phyloP scores from a whole-genome alignment of 2,113 vertebrate genomes.

The Xiphorhynchus elegans region DNA sequence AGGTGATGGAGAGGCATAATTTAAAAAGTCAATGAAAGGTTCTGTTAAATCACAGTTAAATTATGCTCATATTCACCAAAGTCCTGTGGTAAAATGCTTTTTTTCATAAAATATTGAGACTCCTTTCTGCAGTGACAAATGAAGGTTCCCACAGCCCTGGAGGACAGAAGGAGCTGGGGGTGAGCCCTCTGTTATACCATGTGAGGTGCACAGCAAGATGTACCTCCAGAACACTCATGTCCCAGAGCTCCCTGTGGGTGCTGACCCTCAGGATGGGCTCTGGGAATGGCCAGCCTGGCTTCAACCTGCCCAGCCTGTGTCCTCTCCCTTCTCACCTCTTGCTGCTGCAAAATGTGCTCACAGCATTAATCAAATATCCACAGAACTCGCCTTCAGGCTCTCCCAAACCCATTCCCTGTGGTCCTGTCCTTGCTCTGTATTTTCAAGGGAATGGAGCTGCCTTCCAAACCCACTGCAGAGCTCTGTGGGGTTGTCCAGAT shows the following conservation, averaged over 20 bases:
- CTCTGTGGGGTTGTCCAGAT: not conserved
- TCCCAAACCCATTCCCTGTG: not conserved
- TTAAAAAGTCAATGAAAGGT: conserved; percentile 78
- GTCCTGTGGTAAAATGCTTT: conserved; percentile 57
- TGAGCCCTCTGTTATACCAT: not conserved
- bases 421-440: not conserved
- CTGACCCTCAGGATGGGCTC: not conserved
- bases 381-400: not conserved
- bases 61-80: conserved; percentile 68
- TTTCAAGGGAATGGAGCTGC: not conserved
- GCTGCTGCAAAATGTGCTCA: not conserved
- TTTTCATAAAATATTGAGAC: conserved; percentile 74
- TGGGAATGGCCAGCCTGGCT: fast-evolving
- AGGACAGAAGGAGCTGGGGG: not conserved
- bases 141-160: not conserved
- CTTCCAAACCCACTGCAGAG: not conserved
- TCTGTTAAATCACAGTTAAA: conserved; percentile 75
- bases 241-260: not conserved
- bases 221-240: not conserved
- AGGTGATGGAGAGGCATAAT: conserved; percentile 74
- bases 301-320: not conserved
- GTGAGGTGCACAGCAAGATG: not conserved
- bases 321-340: not conserved
- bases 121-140: conserved; percentile 61
- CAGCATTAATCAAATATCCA: fast-evolving